Conservation (phyloP, 1,140 invertebrate species). For the Anadara kagoshimensis region DNA sequence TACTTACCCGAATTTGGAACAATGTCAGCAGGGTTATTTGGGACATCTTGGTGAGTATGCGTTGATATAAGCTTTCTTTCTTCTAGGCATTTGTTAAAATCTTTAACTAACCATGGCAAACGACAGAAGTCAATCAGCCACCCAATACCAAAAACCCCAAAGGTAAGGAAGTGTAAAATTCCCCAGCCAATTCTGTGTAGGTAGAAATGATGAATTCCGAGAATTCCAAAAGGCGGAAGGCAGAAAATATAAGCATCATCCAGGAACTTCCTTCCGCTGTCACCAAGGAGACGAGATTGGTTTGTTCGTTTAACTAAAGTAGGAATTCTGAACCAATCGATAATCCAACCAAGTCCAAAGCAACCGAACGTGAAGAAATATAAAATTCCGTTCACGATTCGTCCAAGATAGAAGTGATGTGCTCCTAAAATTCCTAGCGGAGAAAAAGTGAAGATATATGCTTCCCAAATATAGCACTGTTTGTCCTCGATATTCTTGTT, state of each 20-base stretch:
- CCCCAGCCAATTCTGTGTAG: slow-evolving; percentile 53
- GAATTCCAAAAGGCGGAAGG: slow-evolving; percentile 38
- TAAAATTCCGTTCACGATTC: slow-evolving; percentile 45
- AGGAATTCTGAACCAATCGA: slow-evolving; percentile 59
- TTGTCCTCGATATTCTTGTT: slow-evolving; percentile 33
- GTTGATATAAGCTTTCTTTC: too few species aligned
- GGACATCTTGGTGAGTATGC: too few species aligned
- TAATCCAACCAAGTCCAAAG: slow-evolving; percentile 58
- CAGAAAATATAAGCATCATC: slow-evolving; percentile 39
- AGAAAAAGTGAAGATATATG: slow-evolving; percentile 49
- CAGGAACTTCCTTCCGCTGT: background rate
- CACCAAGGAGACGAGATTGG: slow-evolving; percentile 14
- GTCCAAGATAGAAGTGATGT: slow-evolving; percentile 61
- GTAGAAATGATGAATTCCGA: slow-evolving; percentile 58
- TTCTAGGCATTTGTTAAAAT: slow-evolving; percentile 24
- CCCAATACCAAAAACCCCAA: slow-evolving; percentile 57
- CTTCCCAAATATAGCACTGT: slow-evolving; percentile 1
- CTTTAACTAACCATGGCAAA: slow-evolving; percentile 24
- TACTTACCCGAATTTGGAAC: too few species aligned
- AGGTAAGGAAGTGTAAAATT: slow-evolving; percentile 58
- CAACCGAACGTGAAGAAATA: slow-evolving; percentile 62
- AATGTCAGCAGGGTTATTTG: too few species aligned
- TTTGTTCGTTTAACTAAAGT: slow-evolving; percentile 55
- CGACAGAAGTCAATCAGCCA: slow-evolving; percentile 59
- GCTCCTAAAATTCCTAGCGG: slow-evolving; percentile 55